Evolutionary conservation across 2,888 invertebrate genomes (phyloP), one percentile per base, ranked within the genome.

Genomic region (Doris montereyensis): DNA sequence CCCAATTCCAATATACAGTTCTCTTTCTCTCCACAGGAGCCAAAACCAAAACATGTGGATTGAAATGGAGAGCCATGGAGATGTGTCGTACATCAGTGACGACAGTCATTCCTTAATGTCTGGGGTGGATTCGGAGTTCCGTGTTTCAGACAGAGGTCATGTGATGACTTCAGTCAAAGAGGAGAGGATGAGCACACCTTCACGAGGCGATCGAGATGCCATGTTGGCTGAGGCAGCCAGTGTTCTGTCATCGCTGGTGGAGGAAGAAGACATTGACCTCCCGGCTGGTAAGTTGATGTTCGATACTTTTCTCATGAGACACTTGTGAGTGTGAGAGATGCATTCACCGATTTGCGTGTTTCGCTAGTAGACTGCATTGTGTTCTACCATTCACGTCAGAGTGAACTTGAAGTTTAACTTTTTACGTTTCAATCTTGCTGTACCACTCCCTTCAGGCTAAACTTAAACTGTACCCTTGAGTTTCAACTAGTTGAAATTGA

Each of bases 171-270:
- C 75, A 8, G 3, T 8, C 17, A 13, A 28, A 4, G 34, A 35
- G 17, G 75, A 75, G 1, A 32, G 35, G 57, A 10, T 21, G 26
- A 41, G 5, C 8, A 41, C 52, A 5, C 52, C 52, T 17, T 41
- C 52, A 41, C 5, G 52, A 41, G 76, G 52, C 4, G 76, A 60
- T n/a, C n/a, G 72, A 35, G 71, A 60, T 17, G 65, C 26, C 17
- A 62, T 78, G 77, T 34, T 78, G 24, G 17, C 65, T 24, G 77
- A 72, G 62, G 72, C 65, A 1, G 41, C 72, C 4, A 72, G 72
- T 72, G 65, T 76, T 35, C 24, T 76, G 67, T 76, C 76, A 4
- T 76, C 71, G 1, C 28, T 78, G 58, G 41, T 72, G 34, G 77
- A 78, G 41, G 77, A 78, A 34, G 72, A 62, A n/a, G 58, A 70